Base-by-base conservation (phyloP, 2,113 vertebrate species). In the Heterotis niloticus region DNA sequence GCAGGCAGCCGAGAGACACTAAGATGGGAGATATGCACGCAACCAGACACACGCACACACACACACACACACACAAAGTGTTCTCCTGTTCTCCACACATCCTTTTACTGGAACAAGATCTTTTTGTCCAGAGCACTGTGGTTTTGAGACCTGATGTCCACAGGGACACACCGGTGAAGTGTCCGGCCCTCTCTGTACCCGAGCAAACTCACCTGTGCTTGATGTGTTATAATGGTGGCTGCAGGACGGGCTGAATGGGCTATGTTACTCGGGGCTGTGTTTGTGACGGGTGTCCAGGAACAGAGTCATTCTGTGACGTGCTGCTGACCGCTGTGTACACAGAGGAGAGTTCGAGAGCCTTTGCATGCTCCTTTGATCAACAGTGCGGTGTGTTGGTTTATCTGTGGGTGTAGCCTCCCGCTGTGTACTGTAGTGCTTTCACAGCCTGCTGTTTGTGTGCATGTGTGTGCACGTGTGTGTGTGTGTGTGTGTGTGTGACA, bases 401-500 rank as follows among this genome's bases (percentile, higher is more conserved):
- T 62, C 56, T 75, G 23, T 73, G 23, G 26, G 20, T 74, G 66
- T 68, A n/a, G 57, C 20, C 24, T 54, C 26, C 20, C 18, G 54
- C 34, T 44, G 2, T 44, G 2, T 74, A 52, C n/a, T n/a, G n/a
- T n/a, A n/a, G n/a, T n/a, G n/a, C n/a, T n/a, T n/a, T n/a, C n/a
- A n/a, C n/a, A 57, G 52, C 70, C 24, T 54, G 44, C 57, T 59
- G 54, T 74, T 23, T 28, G 14, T 23, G n/a, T 72, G 51, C 54
- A 28, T 70, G 64, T 66, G 64, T 66, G 20, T 24, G 64, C 34
- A 44, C 23, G 52, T 74, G 72, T 59, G 54, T 74, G 54, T 28
- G 14, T 23, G n/a, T 72, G 51, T 72, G 67, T 70, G 64, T 66
- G 64, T 66, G 20, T 24, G 64, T 24, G 64, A 44, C 7, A 44